A percentile compares a stretch with the other conserved stretches of the same genome.
Conservation (phyloP, 2,113 vertebrate genomes). For the Apteryx owenii region DNA sequence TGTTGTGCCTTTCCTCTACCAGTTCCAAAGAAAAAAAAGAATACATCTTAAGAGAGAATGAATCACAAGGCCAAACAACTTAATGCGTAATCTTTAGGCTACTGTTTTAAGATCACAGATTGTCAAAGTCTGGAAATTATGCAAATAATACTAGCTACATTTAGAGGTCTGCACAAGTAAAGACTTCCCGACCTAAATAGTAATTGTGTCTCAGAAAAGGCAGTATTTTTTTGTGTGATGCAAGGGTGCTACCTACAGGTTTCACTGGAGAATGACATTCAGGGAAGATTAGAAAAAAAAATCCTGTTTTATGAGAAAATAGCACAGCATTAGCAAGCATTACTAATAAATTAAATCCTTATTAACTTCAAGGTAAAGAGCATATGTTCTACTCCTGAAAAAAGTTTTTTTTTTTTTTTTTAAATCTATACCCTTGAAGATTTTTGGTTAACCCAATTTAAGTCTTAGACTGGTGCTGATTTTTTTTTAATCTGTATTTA, state of each 20-base stretch:
- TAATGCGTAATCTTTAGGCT: constrained; percentile 55
- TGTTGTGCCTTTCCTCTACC: neutral
- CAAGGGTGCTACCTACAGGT: constrained; percentile 81
- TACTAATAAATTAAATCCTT: neutral
- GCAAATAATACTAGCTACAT: constrained; percentile 68
- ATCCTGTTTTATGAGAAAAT: neutral
- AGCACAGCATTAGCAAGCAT: neutral
- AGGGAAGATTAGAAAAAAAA: neutral
- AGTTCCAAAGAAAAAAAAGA: constrained; percentile 18
- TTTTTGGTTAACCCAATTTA: neutral
- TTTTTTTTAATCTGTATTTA: neutral
- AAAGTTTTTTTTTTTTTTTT: neutral
- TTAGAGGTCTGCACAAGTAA: constrained; percentile 54
- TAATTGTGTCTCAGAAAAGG: neutral
- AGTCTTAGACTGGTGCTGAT: accelerated
- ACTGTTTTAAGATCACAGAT: constrained; percentile 70
- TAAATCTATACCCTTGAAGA: neutral
- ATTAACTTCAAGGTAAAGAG: neutral
- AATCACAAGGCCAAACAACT: constrained; percentile 61
- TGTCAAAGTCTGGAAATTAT: constrained; percentile 80
- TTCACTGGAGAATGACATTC: constrained; percentile 47
- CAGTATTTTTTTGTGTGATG: constrained; percentile 39
- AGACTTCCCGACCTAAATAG: constrained; percentile 58
- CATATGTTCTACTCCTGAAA: neutral
- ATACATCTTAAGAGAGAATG: neutral